Evolutionary conservation across 53 echinoderm and acorn worm genomes (phyloP).

Genomic region (Paracentrotus lividus): DNA sequence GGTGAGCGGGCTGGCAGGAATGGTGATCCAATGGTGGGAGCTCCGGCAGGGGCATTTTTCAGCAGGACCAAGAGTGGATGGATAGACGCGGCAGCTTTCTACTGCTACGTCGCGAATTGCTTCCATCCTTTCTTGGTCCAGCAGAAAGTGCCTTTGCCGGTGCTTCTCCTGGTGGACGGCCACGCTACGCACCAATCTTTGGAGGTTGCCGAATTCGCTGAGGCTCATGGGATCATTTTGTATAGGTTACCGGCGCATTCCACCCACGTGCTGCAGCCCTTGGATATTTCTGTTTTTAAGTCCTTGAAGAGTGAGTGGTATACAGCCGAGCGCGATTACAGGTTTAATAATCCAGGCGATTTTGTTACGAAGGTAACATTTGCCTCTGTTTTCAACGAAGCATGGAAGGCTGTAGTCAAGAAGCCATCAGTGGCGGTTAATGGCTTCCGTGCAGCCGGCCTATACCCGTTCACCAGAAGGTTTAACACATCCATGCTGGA

Average conservation of each 20-base stretch:
- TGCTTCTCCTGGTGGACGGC: not conserved
- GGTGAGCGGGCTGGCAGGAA: not conserved
- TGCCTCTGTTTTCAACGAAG: not conserved
- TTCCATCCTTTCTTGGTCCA: not conserved
- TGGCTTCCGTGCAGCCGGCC: not conserved
- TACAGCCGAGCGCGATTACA: not conserved
- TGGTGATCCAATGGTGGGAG: not conserved
- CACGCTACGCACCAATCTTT: not conserved
- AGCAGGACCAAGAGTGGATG: not conserved
- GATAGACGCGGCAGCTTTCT: not conserved
- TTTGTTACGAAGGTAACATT: not conserved
- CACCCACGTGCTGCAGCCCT: not conserved
- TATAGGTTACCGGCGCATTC: not conserved
- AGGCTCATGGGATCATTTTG: not conserved
- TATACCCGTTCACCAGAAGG: not conserved
- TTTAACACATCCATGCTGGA: not conserved
- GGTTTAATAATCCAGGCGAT: not conserved
- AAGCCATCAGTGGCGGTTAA: not conserved
- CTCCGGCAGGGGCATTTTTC: not conserved
- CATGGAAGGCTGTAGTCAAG: not conserved
- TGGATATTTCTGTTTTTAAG: not conserved
- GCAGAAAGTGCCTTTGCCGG: not conserved
- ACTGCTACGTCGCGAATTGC: not conserved
- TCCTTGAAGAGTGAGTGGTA: not conserved
- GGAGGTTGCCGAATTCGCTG: not conserved